These are phyloP conservation scores for Ornithoptera alexandrae DNA, from an alignment of 2,888 invertebrate species.

Conservation along the genomic window DNA sequence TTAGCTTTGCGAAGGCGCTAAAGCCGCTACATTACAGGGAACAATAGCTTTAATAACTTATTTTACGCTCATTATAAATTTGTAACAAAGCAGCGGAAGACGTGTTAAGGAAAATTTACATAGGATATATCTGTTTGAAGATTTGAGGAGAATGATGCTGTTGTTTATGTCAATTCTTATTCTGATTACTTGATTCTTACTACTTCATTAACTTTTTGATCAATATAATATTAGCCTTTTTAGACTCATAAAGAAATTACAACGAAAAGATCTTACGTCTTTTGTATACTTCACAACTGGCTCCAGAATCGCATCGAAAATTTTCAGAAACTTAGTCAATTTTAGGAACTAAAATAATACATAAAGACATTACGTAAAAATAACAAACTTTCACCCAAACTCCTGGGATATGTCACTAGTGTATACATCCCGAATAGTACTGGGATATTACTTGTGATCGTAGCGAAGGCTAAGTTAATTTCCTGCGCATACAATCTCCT, in stretches of 20 bases:
- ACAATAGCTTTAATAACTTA: constrained; percentile 21
- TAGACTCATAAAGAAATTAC: no score
- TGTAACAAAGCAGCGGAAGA: constrained; percentile 13
- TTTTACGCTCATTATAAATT: constrained; percentile 22
- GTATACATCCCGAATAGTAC: neutral
- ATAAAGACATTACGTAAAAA: no score
- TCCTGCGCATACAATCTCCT: constrained; percentile 19
- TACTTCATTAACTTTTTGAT: neutral
- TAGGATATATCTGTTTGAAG: neutral
- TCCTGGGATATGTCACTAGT: neutral
- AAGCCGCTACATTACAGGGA: constrained; percentile 13
- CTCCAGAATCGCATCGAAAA: no score
- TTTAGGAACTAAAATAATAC: neutral
- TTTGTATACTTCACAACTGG: no score
- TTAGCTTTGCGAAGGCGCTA: constrained; percentile 18
- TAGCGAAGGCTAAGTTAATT: constrained; percentile 11
- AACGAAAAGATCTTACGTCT: no score
- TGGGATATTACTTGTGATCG: constrained; percentile 11
- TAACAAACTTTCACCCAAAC: neutral
- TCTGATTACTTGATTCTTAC: neutral
- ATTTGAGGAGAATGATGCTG: neutral
- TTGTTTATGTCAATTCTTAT: neutral
- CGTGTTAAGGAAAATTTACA: constrained; percentile 13
- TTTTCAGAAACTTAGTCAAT: neutral
- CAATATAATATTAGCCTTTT: no score